A percentile compares a stretch with the other conserved stretches of the same genome.
phyloP scores from a whole-genome alignment of 1,140 invertebrate genomes.

The Cherax destructor region DNA sequence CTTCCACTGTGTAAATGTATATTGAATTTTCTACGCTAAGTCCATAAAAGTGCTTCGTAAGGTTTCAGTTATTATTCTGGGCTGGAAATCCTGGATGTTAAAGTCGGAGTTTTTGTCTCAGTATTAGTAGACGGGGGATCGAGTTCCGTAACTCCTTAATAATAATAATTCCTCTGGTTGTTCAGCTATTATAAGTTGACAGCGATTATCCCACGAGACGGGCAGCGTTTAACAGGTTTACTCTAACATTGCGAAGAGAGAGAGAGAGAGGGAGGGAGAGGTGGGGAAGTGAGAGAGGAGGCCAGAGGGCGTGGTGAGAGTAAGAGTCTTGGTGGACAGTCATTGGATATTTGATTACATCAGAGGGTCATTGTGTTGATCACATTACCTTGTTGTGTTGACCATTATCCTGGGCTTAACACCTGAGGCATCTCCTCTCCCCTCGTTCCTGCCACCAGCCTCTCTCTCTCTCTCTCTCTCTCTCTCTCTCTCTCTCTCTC shows the following conservation, averaged over 20 bases:
- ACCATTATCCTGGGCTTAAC: background rate
- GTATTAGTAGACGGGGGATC: too few species aligned
- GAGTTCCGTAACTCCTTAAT: too few species aligned
- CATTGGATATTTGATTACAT: conserved; percentile 11
- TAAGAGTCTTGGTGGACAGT: background rate
- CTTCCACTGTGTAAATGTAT: too few species aligned
- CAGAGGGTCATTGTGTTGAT: conserved; percentile 21
- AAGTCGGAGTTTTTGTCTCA: too few species aligned
- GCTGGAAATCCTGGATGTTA: too few species aligned
- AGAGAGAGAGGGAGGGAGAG: conserved; percentile 20
- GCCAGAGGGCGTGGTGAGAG: conserved; percentile 18
- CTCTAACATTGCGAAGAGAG: background rate
- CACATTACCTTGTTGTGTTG: background rate
- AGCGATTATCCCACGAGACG: too few species aligned
- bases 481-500: background rate
- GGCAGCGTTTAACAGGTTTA: too few species aligned
- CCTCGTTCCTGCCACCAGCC: background rate
- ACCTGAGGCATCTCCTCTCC: background rate
- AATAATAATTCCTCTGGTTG: too few species aligned
- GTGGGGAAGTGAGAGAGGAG: conserved; percentile 7
- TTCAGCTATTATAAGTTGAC: too few species aligned
- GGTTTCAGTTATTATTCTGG: background rate
- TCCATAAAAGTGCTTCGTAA: too few species aligned
- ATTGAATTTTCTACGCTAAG: too few species aligned
- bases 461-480: background rate